Conservation (phyloP, 2,113 vertebrate genomes). For the Daphoenositta chrysoptera region DNA sequence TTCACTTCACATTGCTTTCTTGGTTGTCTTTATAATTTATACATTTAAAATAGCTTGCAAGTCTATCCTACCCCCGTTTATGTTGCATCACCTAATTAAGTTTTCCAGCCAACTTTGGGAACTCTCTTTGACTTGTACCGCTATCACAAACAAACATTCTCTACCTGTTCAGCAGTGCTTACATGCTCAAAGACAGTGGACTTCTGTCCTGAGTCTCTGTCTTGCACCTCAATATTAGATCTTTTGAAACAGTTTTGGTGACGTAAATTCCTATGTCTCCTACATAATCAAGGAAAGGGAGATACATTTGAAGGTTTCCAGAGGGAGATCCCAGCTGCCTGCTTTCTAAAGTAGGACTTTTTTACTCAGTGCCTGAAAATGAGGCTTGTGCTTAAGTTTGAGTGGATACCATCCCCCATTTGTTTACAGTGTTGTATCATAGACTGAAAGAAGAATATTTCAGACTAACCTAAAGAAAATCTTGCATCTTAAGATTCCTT, state of each 20-base stretch:
- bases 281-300: not conserved
- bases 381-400: slow-evolving; percentile 45
- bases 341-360: not conserved
- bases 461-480: slow-evolving; percentile 65
- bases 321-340: slow-evolving; percentile 13
- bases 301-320: not conserved
- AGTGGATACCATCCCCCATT: slow-evolving; percentile 50
- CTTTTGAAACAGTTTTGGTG: not conserved
- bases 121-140: not conserved
- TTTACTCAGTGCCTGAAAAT: slow-evolving; percentile 17
- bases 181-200: not conserved
- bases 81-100: not conserved
- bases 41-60: not conserved
- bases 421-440: slow-evolving; percentile 48
- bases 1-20: not conserved
- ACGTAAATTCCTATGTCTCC: not conserved
- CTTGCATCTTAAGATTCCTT: slow-evolving; percentile 68
- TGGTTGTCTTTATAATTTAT: not conserved
- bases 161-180: not conserved
- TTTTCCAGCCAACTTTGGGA: slow-evolving; percentile 1
- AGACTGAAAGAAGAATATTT: slow-evolving; percentile 51
- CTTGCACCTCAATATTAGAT: not conserved
- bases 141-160: not conserved
- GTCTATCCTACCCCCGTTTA: not conserved
- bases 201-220: not conserved